Base-by-base conservation (phyloP, 2,888 invertebrate species). In the Eristalis arbustorum region DNA sequence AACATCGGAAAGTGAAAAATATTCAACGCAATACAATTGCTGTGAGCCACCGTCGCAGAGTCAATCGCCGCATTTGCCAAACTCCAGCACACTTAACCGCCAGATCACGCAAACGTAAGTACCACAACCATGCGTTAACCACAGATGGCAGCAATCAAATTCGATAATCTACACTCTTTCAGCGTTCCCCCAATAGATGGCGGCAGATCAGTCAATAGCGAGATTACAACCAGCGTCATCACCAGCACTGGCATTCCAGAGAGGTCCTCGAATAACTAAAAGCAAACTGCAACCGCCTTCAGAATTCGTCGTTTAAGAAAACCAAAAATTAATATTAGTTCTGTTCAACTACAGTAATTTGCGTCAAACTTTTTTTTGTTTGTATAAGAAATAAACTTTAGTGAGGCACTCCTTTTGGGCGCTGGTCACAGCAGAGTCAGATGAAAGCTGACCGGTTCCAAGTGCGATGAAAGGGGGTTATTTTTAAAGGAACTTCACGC, bases 101-200 rank as follows among this genome's bases (percentile, higher is more conserved):
- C 94, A 94, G 89, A 93, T 94, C 34, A 92, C 93, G 74, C 93
- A 94, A 90, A 93, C 93, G 94, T 94, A 92, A 93, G 93, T 91
- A 31, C 31, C 1, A 2, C 91, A 77, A 34, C 37, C 11, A 22
- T 31, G 28, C 8, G 28, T 14, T 23, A 2, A 61, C 13, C 61
- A 61, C 2, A 22, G 13, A 14, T 1, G 23, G n/a, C 31, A 57
- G 49, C 25, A 76, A 68, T 68, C 40, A 31, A 74, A 63, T 72
- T 82, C 28, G 73, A 63, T 80, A 63, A 80, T 80, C 67, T 63
- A 68, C 89, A 82, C 84, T 78, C 80, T 92, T 93, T 69, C 90
- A 95, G 95, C 89, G 94, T 94, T 69, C 94, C 95, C 89, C 94
- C 95, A 85, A 91, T 95, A 90, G 95, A 95, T 90, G 90, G 89